Evolutionary conservation across 2,797 vertebrate genomes (phyloP), one percentile per base, ranked within the genome.

Genomic region (Perodicticus potto): DNA sequence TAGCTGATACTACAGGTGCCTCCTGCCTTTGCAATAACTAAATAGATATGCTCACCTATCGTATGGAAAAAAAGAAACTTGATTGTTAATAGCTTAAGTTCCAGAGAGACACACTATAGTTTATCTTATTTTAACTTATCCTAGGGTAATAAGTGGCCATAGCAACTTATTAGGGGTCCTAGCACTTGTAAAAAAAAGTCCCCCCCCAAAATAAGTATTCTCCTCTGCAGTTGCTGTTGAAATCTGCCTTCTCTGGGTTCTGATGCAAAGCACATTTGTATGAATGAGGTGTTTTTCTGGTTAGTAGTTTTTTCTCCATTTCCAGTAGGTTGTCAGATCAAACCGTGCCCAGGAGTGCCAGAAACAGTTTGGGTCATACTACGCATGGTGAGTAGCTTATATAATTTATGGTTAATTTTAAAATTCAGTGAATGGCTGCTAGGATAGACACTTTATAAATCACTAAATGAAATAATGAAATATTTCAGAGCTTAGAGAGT

Each of bases 381-480:
- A 63, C 74, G 37, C 25, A 90, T 63, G 90, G 85, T 76, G 73
- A 93, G 22, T 85, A 92, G 78, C 69, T 81, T 93, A 80, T 2
- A 11, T 92, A 78, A 92, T 96, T 93, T 93, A 88, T 78, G 59
- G 78, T 92, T 96, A 91, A 95, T 94, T 95, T 95, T 93, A 86
- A 96, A 95, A 89, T 94, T 96, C 95, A 96, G 61, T 67, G 84
- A 94, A 74, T 86, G 92, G 76, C 93, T 95, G 85, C 81, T 77
- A 97, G 81, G 93, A 86, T 85, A 96, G 93, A 34, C 53, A 91
- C 32, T 97, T 93, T 94, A 84, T 91, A 97, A 97, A 96, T 94
- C 53, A 94, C 40, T 40, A 69, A 81, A 96, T 84, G 95, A 95
- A 97, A 96, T 95, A 96, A 95, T 93, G 89, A 94, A 91, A 5